Base-by-base conservation (phyloP, 2,888 invertebrate species). In the Agriopis leucophaearia region DNA sequence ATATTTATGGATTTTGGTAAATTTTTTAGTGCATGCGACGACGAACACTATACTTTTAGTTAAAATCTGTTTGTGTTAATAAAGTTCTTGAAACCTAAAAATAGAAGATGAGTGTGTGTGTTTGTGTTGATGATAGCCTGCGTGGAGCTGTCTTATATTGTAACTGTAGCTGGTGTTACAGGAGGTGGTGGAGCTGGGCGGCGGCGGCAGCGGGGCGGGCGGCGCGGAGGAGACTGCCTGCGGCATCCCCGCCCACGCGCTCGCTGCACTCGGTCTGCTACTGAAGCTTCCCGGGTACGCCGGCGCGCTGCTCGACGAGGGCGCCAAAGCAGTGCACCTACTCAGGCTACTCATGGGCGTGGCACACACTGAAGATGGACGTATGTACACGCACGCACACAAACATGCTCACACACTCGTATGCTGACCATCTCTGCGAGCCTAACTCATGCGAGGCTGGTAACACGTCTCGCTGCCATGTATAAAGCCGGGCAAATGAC, bases 321-420 rank as follows among this genome's bases (percentile, higher is more conserved):
- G 97, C 78, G 95, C 97, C 74, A 96, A 97, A 72, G 99, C 99
- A 0, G 96, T 97, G 80, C 98, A 97, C 84, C 94, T 99, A 71
- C 92, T 99, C 73, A 94, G 98, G 7, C 94, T 99, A 58, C 97
- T 98, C 44, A 94, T 99, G 18, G 99, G 99, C 27, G 98, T 98
- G 8, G 97, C 97, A 3, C 98, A 98, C 80, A 98, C 98, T 82
- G 98, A 98, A 55, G 98, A 98, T 90, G 98, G 98, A 86, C 96
- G 97, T 96, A 13, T 18, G 52, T 16, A 55, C 18, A 18, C 6
- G 18, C 12, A 15, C 1, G 7, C 15, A 45, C 18, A 47, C 47
- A 16, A 10, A 35, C 35, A 0, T n/a, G 1, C 51, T 13, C n/a
- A 8, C 18, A 18, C 3, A 47, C 18, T 10, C 10, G 1, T 1